These are phyloP conservation scores for Vesta saturnalis DNA, from an alignment of 2,888 invertebrate species.

Conservation along the genomic window DNA sequence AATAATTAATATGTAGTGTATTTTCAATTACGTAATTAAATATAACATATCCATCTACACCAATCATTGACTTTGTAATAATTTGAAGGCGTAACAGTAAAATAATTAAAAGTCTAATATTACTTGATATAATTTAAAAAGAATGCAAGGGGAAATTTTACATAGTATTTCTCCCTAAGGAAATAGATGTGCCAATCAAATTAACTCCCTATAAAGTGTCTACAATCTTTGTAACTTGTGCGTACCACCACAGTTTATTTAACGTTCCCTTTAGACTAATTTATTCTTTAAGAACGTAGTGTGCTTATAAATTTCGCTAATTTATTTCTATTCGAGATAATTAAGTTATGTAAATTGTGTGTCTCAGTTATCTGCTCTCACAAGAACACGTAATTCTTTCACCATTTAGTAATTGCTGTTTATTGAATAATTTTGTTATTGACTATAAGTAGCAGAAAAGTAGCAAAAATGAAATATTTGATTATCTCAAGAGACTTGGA, in stretches of 20 bases:
- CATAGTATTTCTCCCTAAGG: conserved; percentile 44
- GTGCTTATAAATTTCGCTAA: conserved; percentile 28
- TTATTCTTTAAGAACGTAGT: conserved; percentile 48
- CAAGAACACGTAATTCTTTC: neutral
- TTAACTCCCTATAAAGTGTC: conserved; percentile 52
- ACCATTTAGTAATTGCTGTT: neutral
- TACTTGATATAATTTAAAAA: conserved; percentile 14
- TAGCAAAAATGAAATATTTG: conserved; percentile 42
- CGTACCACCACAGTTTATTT: conserved; percentile 48
- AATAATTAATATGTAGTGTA: no score
- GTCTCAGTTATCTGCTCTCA: neutral
- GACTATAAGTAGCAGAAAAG: no score
- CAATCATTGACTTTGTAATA: no score
- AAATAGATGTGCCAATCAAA: conserved; percentile 53
- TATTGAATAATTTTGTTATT: conserved; percentile 9
- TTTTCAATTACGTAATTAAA: no score
- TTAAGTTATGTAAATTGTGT: conserved; percentile 10
- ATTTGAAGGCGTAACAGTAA: no score
- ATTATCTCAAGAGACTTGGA: conserved; percentile 47
- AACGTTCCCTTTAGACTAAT: conserved; percentile 49
- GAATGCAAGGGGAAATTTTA: conserved; percentile 22
- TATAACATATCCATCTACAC: no score
- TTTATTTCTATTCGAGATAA: conserved; percentile 7
- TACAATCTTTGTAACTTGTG: conserved; percentile 45
- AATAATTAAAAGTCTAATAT: neutral